Evolutionary conservation across 2,888 invertebrate genomes (phyloP).

Genomic region (Lysandra bellargus): DNA sequence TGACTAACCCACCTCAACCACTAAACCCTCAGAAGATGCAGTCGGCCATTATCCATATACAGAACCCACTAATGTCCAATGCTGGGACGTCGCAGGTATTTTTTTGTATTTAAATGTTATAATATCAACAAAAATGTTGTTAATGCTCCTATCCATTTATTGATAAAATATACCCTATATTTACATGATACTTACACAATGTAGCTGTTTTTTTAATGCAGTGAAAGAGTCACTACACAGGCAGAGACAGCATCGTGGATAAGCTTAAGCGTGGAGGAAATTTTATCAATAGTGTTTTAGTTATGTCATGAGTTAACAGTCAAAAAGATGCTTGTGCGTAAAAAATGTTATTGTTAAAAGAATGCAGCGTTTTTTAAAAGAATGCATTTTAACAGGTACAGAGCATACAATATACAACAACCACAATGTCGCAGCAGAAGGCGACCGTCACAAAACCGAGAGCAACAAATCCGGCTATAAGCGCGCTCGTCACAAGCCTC

Average conservation of each 20-base stretch:
- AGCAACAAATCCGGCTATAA: constrained; percentile 85
- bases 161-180: too few relatives aligned
- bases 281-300: too few relatives aligned
- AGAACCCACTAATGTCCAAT: constrained; percentile 72
- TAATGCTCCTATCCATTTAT: not conserved
- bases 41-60: constrained; percentile 77
- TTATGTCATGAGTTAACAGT: too few relatives aligned
- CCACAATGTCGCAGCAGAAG: constrained; percentile 72
- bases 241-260: too few relatives aligned
- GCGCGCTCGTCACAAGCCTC: constrained; percentile 88
- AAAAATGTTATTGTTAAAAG: too few relatives aligned
- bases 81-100: constrained; percentile 67
- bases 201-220: too few relatives aligned
- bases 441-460: constrained; percentile 76
- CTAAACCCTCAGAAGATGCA: constrained; percentile 77
- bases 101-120: not conserved
- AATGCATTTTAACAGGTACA: constrained; percentile 56
- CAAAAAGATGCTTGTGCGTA: too few relatives aligned
- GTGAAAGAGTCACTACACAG: too few relatives aligned
- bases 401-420: constrained; percentile 70
- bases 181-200: too few relatives aligned
- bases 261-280: too few relatives aligned
- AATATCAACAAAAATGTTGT: not conserved
- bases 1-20: constrained; percentile 76
- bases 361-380: not conserved